Percentiles rank a stretch among this genome's conserved stretches.
phyloP scores from a whole-genome alignment of 2,797 vertebrate species.

The Antennarius maculatus region DNA sequence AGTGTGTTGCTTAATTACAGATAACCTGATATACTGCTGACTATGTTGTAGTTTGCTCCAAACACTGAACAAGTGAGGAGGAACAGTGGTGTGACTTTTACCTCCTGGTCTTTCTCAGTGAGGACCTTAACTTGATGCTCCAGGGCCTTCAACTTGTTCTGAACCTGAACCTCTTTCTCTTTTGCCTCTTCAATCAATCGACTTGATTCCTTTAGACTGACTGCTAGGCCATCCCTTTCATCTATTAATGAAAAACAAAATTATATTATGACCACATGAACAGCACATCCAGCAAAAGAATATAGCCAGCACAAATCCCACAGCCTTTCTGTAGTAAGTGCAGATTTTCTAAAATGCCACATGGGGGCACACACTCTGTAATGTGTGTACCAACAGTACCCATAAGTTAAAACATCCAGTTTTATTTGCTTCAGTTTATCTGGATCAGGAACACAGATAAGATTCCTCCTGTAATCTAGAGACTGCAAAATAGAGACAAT shows the following conservation, averaged over 20 bases:
- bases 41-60: background rate
- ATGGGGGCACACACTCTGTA: conserved; percentile 12
- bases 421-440: background rate
- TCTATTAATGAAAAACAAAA: conserved; percentile 75
- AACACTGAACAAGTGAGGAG: background rate
- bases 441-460: background rate
- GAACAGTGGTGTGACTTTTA: conserved; percentile 48
- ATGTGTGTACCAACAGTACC: background rate
- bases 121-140: conserved; percentile 88
- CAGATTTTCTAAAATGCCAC: conserved; percentile 15
- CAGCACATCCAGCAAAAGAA: conserved; percentile 3
- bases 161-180: conserved; percentile 86
- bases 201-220: conserved; percentile 89
- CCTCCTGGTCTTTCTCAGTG: conserved; percentile 88
- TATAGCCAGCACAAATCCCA: background rate
- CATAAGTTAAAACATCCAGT: background rate
- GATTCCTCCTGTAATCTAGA: background rate
- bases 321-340: background rate
- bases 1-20: conserved; percentile 1
- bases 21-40: background rate
- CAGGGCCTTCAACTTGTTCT: conserved; percentile 86
- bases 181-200: conserved; percentile 86
- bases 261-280: background rate
- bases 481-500: background rate
- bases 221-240: conserved; percentile 90